Percentiles rank a stretch among this genome's conserved stretches.
Evolutionary conservation across 1,140 invertebrate genomes (phyloP).

Genomic region (Cecropterus lyciades): DNA sequence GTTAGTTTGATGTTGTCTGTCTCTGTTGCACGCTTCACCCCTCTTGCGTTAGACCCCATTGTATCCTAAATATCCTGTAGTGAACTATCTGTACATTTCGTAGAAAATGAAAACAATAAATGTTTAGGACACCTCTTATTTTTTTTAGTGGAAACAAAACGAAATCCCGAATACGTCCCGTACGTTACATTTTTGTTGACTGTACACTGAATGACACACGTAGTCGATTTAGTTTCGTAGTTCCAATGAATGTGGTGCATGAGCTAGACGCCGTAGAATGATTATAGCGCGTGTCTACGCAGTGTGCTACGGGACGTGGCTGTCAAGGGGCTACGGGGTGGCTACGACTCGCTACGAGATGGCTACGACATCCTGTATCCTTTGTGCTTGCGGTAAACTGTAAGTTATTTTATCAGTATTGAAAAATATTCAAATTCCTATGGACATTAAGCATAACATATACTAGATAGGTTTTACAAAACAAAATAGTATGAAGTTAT

Average conservation of each 20-base stretch:
- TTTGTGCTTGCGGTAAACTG: constrained; percentile 10
- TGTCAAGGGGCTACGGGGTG: constrained; percentile 1
- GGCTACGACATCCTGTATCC: not conserved
- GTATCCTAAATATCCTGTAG: not conserved
- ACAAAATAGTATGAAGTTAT: too few relatives aligned
- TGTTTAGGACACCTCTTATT: not conserved
- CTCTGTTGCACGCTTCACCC: constrained; percentile 32
- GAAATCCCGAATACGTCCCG: not conserved
- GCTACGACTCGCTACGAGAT: not conserved
- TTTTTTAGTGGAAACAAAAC: not conserved
- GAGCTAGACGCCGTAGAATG: constrained; percentile 17
- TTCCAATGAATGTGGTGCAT: constrained; percentile 3
- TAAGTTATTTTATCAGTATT: not conserved
- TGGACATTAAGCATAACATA: too few relatives aligned
- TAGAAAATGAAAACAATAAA: not conserved
- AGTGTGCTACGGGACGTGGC: constrained; percentile 10
- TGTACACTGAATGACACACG: constrained; percentile 5
- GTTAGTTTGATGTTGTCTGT: constrained; percentile 62
- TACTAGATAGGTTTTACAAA: too few relatives aligned
- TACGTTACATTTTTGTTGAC: too few relatives aligned
- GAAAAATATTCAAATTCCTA: not conserved
- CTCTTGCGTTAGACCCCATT: not conserved
- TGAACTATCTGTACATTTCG: not conserved
- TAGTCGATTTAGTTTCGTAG: not conserved
- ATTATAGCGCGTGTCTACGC: constrained; percentile 19